A percentile compares a stretch with the other conserved stretches of the same genome.
phyloP scores from a whole-genome alignment of 2,888 invertebrate genomes.

The Habrosyne pyritoides region DNA sequence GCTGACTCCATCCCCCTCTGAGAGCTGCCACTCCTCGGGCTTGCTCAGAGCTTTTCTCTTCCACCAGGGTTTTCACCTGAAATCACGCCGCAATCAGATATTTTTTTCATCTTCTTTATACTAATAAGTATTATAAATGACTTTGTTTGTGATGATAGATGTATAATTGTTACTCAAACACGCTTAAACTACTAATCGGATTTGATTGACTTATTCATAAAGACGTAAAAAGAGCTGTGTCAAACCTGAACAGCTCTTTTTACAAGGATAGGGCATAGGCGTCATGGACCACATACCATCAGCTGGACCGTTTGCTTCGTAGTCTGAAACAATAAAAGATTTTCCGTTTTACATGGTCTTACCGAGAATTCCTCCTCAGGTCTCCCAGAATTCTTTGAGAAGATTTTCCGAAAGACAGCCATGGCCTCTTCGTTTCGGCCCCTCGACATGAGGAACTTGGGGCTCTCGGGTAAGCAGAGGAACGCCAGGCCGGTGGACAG shows the following conservation, averaged over 20 bases:
- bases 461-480: constrained; percentile 88
- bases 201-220: too few species aligned
- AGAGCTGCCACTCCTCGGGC: constrained; percentile 76
- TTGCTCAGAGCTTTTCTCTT: constrained; percentile 63
- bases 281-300: too few species aligned
- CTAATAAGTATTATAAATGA: too few species aligned
- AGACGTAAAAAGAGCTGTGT: too few species aligned
- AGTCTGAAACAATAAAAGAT: too few species aligned
- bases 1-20: constrained; percentile 84
- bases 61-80: constrained; percentile 69
- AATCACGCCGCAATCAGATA: constrained; percentile 10
- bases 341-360: constrained; percentile 47
- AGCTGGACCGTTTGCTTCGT: too few species aligned
- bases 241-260: too few species aligned
- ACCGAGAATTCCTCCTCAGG: constrained; percentile 86
- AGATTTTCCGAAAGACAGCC: constrained; percentile 85
- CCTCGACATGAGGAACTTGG: constrained; percentile 89
- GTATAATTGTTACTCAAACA: too few species aligned
- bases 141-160: too few species aligned
- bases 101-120: too few species aligned
- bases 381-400: constrained; percentile 85
- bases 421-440: constrained; percentile 87
- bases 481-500: constrained; percentile 85
- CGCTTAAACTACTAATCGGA: too few species aligned
- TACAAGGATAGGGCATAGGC: too few species aligned